Percentiles rank a stretch among this genome's conserved stretches.
Evolutionary conservation across 2,113 vertebrate species (phyloP).

Genomic region (Gopherus evgoodei): DNA sequence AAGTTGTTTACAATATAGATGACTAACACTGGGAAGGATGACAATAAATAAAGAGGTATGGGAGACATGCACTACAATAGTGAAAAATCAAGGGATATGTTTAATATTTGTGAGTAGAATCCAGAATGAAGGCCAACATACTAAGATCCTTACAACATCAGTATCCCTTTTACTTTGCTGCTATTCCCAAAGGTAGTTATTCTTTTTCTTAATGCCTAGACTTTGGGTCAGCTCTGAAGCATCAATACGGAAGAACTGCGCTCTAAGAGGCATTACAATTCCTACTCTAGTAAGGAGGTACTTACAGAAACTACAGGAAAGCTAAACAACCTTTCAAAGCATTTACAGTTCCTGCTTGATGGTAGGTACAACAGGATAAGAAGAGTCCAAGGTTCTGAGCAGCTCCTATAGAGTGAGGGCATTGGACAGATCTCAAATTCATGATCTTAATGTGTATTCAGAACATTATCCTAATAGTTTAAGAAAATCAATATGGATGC

Average conservation of each 20-base stretch:
- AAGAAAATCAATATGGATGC: neutral
- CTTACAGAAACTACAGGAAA: neutral
- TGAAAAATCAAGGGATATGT: neutral
- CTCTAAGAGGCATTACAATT: neutral
- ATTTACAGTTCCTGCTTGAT: neutral
- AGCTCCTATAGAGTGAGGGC: neutral
- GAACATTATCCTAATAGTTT: neutral
- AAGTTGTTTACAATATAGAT: neutral
- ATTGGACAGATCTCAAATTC: neutral
- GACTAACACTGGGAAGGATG: neutral
- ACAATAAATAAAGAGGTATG: neutral
- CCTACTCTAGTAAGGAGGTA: neutral
- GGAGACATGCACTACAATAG: neutral
- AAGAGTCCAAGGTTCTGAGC: neutral
- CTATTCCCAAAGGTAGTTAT: neutral
- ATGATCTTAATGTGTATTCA: neutral
- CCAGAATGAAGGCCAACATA: neutral
- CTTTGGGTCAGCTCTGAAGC: neutral
- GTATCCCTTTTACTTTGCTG: neutral
- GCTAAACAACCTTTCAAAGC: neutral
- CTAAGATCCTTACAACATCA: neutral
- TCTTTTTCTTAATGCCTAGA: neutral
- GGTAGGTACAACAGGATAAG: neutral
- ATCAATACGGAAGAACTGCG: neutral
- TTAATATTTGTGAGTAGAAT: neutral